phyloP scores from a whole-genome alignment of 2,888 invertebrate genomes.

The Hypselothyrea guttata region DNA sequence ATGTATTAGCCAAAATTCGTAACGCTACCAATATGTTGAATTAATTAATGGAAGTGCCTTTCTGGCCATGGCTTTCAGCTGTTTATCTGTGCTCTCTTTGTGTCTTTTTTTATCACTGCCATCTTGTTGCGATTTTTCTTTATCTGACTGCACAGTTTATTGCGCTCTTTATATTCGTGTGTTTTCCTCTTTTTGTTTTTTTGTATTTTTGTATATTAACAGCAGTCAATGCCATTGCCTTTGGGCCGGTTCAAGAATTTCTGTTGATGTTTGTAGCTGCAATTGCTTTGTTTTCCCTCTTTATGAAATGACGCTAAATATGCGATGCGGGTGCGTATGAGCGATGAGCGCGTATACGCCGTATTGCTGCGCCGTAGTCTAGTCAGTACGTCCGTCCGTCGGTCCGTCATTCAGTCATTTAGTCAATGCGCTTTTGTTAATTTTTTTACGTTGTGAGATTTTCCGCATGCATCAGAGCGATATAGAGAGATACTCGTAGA shows the following conservation, averaged over 20 bases:
- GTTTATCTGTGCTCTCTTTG: neutral
- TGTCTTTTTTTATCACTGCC: neutral
- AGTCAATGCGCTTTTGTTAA: slow-evolving; percentile 47
- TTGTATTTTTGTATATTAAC: slow-evolving; percentile 11
- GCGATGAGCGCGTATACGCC: slow-evolving; percentile 30
- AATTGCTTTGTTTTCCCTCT: slow-evolving; percentile 28
- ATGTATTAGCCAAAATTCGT: no score
- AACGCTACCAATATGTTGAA: no score
- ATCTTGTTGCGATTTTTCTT: slow-evolving; percentile 7
- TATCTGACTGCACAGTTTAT: slow-evolving; percentile 40
- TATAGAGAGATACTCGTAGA: slow-evolving; percentile 1
- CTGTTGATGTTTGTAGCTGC: slow-evolving; percentile 35
- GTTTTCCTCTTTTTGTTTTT: neutral
- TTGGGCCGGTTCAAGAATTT: slow-evolving; percentile 49
- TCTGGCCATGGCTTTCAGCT: neutral
- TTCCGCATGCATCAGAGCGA: no score
- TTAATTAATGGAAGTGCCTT: no score
- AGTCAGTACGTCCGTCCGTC: slow-evolving; percentile 9
- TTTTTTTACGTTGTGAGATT: slow-evolving; percentile 54
- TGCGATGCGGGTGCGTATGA: slow-evolving; percentile 26
- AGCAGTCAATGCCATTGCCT: slow-evolving; percentile 32
- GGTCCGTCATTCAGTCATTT: no score
- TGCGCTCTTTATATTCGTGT: slow-evolving; percentile 41
- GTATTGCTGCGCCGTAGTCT: slow-evolving; percentile 19
- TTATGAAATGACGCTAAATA: slow-evolving; percentile 52